Evolutionary conservation across 2,113 vertebrate species (phyloP).

Genomic region (Charadrius vociferus): DNA sequence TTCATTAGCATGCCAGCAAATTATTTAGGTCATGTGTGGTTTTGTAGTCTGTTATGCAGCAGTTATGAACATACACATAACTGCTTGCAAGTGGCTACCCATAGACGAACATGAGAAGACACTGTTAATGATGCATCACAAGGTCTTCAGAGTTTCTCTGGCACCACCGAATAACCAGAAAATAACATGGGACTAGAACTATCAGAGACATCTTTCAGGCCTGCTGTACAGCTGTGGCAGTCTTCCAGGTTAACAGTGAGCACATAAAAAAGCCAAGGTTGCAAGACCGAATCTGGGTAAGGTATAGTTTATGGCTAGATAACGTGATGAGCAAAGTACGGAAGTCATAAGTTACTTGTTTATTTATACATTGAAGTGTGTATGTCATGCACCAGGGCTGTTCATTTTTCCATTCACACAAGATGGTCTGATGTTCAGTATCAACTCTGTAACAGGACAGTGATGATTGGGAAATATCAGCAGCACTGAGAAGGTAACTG

Average conservation of each 20-base stretch:
- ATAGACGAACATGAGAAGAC: background rate
- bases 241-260: background rate
- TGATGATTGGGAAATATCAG: background rate
- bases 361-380: background rate
- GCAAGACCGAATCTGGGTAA: background rate
- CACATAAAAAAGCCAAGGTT: background rate
- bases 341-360: background rate
- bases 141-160: background rate
- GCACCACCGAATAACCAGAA: background rate
- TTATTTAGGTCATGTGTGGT: background rate
- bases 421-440: background rate
- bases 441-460: background rate
- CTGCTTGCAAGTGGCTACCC: background rate
- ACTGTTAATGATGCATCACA: background rate
- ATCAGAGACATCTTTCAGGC: background rate
- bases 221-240: background rate
- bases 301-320: background rate
- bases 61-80: background rate
- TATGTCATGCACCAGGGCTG: background rate
- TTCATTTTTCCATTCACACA: background rate
- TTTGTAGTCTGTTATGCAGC: constrained; percentile 13
- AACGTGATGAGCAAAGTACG: background rate
- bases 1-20: background rate
- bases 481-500: background rate
- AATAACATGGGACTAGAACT: background rate